Conservation (phyloP, 2,797 vertebrate genomes). For the Dendrocincla fuliginosa region DNA sequence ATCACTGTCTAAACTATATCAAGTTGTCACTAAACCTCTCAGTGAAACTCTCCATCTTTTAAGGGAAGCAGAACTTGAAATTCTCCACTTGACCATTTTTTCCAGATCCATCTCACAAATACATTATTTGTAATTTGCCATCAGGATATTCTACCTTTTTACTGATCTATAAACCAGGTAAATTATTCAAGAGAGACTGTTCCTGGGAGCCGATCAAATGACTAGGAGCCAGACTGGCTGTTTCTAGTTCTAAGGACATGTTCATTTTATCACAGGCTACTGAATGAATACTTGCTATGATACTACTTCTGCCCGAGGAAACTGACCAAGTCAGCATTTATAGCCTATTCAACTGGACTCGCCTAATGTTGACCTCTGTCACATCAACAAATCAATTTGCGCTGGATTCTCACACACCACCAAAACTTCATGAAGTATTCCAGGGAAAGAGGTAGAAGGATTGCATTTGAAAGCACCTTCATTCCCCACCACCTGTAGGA, state of each 20-base stretch:
- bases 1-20: conserved; percentile 44
- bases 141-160: background rate
- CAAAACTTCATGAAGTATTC: background rate
- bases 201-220: background rate
- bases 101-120: background rate
- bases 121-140: background rate
- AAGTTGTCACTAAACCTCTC: conserved; percentile 26
- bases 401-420: background rate
- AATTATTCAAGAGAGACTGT: background rate
- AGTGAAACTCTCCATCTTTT: conserved; percentile 1
- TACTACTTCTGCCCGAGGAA: background rate
- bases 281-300: background rate
- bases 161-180: background rate
- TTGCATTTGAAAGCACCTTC: background rate
- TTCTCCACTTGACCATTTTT: background rate
- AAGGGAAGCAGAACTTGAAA: background rate
- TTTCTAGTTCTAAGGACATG: background rate
- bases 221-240: background rate
- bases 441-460: background rate
- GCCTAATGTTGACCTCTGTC: accelerated
- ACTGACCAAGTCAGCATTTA: background rate
- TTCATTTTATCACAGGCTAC: background rate
- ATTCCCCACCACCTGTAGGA: background rate
- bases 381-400: background rate
- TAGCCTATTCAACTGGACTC: background rate